Percentiles rank a stretch among this genome's conserved stretches.
Conservation (phyloP, 2,888 invertebrate genomes). For the Slavum lentiscoides region DNA sequence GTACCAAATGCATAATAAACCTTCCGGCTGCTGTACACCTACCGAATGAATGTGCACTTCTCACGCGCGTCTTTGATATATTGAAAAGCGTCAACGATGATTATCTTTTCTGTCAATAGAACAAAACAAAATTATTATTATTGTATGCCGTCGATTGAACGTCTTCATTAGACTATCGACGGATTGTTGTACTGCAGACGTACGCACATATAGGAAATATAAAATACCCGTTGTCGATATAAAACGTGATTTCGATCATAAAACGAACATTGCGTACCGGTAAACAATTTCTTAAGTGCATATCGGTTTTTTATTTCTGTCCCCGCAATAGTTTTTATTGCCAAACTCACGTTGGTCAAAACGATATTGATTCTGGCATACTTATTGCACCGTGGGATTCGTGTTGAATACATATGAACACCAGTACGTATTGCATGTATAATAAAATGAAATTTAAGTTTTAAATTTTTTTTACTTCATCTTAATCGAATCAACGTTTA, state of each 20-base stretch:
- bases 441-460: too few species aligned
- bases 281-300: not conserved
- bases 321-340: not conserved
- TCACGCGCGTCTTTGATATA: too few species aligned
- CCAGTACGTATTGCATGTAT: too few species aligned
- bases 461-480: not conserved
- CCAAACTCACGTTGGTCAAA: not conserved
- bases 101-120: conserved; percentile 20
- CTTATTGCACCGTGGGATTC: not conserved
- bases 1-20: too few species aligned
- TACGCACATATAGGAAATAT: not conserved
- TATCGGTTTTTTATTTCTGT: not conserved
- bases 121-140: not conserved
- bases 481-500: not conserved
- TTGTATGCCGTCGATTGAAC: not conserved
- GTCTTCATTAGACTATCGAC: conserved; percentile 2
- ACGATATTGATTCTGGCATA: not conserved
- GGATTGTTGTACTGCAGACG: not conserved
- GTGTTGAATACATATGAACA: too few species aligned
- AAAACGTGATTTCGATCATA: conserved; percentile 16
- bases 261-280: not conserved
- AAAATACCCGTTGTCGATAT: conserved; percentile 1
- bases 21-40: too few species aligned
- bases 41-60: too few species aligned
- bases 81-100: not conserved